Evolutionary conservation across 37 sponge, comb jelly and placozoan genomes (phyloP), one percentile per base, ranked within the genome.

Genomic region (Corticium candelabrum): DNA sequence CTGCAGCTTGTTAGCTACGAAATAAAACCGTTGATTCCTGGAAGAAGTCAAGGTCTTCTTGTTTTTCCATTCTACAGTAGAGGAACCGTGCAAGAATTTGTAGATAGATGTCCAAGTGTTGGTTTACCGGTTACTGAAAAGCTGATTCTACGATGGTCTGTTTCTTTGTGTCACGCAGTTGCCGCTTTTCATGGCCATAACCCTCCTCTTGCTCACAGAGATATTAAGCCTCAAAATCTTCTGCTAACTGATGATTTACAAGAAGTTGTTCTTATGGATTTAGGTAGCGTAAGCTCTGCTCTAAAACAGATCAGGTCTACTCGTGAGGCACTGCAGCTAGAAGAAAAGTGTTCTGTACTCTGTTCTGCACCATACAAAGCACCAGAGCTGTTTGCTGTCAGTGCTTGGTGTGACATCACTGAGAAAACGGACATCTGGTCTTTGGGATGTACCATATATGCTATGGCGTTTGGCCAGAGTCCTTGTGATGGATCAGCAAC

Each of bases 351-450:
- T 75, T 88, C 91, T 15, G 87, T 89, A 75, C 89, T 81, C 15
- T 91, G 91, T 69, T 91, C 96, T n/a, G 83, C 91, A 34, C 78
- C 74, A 1, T 75, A 32, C 81, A 86, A 91, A 33, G 96, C 96
- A 27, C 96, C 96, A 4, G 96, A 95, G 56, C 86, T 95, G 73
- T 95, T 95, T 85, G 91, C 90, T 69, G 89, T 89, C 0, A 89
- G 91, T 15, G 85, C 89, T 34, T 74, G 84, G 34, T 84, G 85
- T 40, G 71, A 79, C 29, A 87, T 95, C 29, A 89, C 91, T 41
- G 89, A 81, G 69, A 69, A 68, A 69, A 81, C 84, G 67, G 96
- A 95, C 68, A 74, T 91, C 29, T 95, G 96, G 96, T 91, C 92
- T 15, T 82, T 95, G 1, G 96, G 96, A 4, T 95, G 96, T 70